Conservation (phyloP, 2,888 invertebrate species). For the Amiota minor region DNA sequence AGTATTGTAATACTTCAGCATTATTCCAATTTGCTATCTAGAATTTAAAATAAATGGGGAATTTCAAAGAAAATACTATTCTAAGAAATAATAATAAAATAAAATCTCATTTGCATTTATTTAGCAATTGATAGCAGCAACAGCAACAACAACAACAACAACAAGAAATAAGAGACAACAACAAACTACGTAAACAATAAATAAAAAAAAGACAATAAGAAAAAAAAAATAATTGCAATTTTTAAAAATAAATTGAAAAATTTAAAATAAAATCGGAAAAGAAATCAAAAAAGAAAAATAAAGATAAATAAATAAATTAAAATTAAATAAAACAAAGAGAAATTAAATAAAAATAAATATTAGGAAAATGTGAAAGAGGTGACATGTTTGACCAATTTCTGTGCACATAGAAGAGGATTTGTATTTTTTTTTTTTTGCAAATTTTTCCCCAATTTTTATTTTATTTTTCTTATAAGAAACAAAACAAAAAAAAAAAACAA, state of each 20-base stretch:
- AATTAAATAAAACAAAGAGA: not conserved
- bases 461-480: not conserved
- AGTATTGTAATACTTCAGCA: too few species aligned
- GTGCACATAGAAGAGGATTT: not conserved
- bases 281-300: not conserved
- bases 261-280: constrained; percentile 1
- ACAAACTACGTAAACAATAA: not conserved
- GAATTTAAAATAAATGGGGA: not conserved
- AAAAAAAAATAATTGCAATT: not conserved
- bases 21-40: too few species aligned
- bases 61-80: not conserved
- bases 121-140: not conserved
- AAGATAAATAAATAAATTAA: not conserved
- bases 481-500: not conserved
- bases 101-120: too few species aligned
- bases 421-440: not conserved
- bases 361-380: not conserved
- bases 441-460: not conserved
- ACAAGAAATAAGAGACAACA: not conserved
- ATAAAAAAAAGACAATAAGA: not conserved
- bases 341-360: not conserved
- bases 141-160: constrained; percentile 8
- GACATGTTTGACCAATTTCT: constrained; percentile 9
- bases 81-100: not conserved
- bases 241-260: not conserved